These are phyloP conservation scores for Perca fluviatilis DNA, from an alignment of 2,113 vertebrate genomes.

Conservation along the genomic window DNA sequence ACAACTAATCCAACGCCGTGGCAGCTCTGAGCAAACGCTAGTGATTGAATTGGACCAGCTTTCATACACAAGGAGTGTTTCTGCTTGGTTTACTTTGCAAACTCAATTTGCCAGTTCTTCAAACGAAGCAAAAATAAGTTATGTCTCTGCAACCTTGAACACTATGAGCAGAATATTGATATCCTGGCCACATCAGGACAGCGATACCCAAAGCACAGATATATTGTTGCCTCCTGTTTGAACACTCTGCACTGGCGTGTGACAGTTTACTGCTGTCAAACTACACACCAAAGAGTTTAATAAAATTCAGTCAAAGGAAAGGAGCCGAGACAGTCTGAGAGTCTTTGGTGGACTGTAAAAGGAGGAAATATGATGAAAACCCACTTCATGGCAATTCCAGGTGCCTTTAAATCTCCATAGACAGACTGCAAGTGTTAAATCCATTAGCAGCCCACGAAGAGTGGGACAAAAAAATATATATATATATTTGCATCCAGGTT, in stretches of 20 bases:
- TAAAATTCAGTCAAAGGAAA: constrained; percentile 1
- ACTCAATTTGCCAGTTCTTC: not conserved
- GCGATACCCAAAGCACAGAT: not conserved
- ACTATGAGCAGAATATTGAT: not conserved
- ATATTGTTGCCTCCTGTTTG: not conserved
- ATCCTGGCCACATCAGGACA: not conserved
- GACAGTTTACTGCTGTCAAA: not conserved
- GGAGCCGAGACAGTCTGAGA: constrained; percentile 1
- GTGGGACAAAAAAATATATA: constrained; percentile 5
- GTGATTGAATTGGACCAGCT: too few relatives aligned
- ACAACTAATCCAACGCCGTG: too few relatives aligned
- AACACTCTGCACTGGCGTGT: not conserved
- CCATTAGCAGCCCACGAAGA: constrained; percentile 49
- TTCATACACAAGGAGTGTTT: too few relatives aligned
- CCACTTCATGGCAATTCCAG: constrained; percentile 61
- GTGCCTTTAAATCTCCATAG: constrained; percentile 61
- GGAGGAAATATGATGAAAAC: constrained; percentile 38
- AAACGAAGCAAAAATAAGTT: too few relatives aligned
- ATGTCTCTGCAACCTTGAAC: not conserved
- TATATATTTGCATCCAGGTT: constrained; percentile 33
- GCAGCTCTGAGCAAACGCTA: too few relatives aligned
- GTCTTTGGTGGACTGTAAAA: constrained; percentile 36
- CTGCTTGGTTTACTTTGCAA: too few relatives aligned
- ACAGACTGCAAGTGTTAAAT: constrained; percentile 60
- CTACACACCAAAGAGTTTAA: not conserved